Evolutionary conservation across 2,888 invertebrate species (phyloP).

Genomic region (Stenodema calcarata): DNA sequence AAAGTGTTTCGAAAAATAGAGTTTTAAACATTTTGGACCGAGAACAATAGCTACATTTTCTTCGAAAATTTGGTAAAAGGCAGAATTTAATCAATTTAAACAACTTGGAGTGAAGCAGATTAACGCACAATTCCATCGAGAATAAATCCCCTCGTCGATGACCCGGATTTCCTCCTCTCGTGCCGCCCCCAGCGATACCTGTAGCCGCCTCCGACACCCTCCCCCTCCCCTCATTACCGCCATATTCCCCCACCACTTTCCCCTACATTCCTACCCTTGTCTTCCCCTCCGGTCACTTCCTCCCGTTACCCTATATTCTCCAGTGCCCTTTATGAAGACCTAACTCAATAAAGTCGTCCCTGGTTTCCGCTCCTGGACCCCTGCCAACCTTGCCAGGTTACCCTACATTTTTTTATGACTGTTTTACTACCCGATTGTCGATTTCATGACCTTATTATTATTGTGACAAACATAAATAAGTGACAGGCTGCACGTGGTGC

Average conservation of each 20-base stretch:
- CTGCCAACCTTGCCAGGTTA: neutral
- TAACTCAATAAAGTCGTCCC: neutral
- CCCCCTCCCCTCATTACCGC: neutral
- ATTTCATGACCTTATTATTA: neutral
- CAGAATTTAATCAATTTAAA: no score
- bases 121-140: no score
- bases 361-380: neutral
- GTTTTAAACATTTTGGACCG: no score
- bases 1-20: no score
- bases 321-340: neutral
- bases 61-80: no score
- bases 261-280: neutral
- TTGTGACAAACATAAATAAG: no score
- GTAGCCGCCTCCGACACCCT: neutral
- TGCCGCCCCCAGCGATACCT: neutral
- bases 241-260: neutral
- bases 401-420: neutral
- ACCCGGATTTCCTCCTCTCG: neutral
- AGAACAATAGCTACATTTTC: no score
- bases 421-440: neutral
- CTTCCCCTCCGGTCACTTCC: neutral
- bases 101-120: no score
- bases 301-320: neutral
- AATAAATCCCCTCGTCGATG: neutral
- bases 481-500: no score